Conservation (phyloP, 2,888 invertebrate species). For the Ophraella communa region DNA sequence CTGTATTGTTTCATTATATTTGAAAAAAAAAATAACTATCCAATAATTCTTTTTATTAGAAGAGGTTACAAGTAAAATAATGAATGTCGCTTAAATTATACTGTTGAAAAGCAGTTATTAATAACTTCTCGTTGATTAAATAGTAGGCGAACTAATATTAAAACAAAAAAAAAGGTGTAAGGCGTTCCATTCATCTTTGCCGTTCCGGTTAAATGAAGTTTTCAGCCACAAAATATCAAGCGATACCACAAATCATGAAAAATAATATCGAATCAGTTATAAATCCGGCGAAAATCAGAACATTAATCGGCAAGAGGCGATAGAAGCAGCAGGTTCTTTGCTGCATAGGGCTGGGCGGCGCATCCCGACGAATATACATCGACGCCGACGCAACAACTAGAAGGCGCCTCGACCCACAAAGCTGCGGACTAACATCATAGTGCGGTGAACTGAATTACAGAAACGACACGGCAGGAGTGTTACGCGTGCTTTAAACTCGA, state of each 20-base stretch:
- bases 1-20: no score
- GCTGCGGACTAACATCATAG: conserved; percentile 59
- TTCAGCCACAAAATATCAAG: conserved; percentile 29
- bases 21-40: no score
- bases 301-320: conserved; percentile 44
- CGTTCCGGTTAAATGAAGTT: conserved; percentile 16
- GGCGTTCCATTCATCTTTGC: conserved; percentile 14
- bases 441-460: conserved; percentile 57
- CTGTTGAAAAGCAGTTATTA: not conserved
- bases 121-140: not conserved
- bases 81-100: not conserved
- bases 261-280: conserved; percentile 34
- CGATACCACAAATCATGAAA: conserved; percentile 30
- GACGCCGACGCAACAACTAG: conserved; percentile 61
- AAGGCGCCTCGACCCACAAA: conserved; percentile 57
- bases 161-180: not conserved
- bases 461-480: conserved; percentile 42
- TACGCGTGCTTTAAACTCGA: not conserved
- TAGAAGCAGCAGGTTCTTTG: conserved; percentile 51
- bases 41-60: no score
- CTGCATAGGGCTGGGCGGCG: conserved; percentile 54
- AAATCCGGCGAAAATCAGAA: conserved; percentile 42
- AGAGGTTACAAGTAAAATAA: no score
- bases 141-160: not conserved
- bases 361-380: conserved; percentile 48